Evolutionary conservation across 1,140 invertebrate species (phyloP), one percentile per base, ranked within the genome.

Genomic region (Sinonovacula constricta): DNA sequence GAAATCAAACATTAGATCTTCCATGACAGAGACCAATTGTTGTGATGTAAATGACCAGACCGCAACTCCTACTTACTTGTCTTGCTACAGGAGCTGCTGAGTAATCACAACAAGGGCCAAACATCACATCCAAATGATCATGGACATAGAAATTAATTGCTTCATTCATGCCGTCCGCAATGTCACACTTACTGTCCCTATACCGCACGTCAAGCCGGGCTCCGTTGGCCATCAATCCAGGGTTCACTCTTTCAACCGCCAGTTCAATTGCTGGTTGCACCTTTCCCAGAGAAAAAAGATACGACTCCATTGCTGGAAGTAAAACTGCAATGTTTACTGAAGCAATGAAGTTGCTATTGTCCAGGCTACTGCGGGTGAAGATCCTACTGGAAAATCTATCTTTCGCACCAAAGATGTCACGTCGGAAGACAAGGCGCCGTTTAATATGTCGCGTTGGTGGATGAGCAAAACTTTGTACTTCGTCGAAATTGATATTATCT

Each of bases 91-190:
- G 97, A 0, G 97, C 96, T 63, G 97, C 93, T 0, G 96, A 96
- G 90, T 97, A 98, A 83, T 97, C 96, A 90, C 96, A 98, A 7
- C 96, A 94, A 0, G 97, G 95, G 0, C 97, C 97, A 85, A 98
- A 93, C 87, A 98, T 96, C 0, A 95, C 96, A 91, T 98, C 95
- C 10, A 85, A 76, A 36, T 80, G 72, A 31, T 83, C 82, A 12
- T 77, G 57, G 18, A 84, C 72, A 71, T 82, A 88, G 62, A 85
- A 88, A 31, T 83, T 85, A 53, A 89, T 85, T 12, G 86, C 86
- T 57, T 85, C 82, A 62, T 87, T 87, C 77, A 86, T 86, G 10
- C 79, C 79, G 49, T 83, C 76, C 0, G 80, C 77, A 22, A 80
- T 83, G 33, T 82, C 80, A 71, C 87, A 88, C 18, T 81, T 81